Percentiles rank a stretch among this genome's conserved stretches.
Evolutionary conservation across 2,113 vertebrate genomes (phyloP).

Genomic region (Terrapene triunguis): DNA sequence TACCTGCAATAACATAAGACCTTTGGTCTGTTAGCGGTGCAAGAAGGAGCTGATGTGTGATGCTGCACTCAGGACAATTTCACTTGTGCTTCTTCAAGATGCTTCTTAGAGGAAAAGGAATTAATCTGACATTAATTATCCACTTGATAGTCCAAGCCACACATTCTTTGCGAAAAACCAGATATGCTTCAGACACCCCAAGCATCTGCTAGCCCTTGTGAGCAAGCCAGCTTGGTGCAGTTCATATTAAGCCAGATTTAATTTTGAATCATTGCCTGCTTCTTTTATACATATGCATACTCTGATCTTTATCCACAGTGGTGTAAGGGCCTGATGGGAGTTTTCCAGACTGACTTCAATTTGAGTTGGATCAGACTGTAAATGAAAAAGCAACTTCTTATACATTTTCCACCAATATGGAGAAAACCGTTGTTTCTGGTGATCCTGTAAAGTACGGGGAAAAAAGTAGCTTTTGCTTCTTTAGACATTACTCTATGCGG

Average conservation of each 20-base stretch:
- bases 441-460: neutral
- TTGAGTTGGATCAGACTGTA: neutral
- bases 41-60: neutral
- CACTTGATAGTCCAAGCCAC: constrained; percentile 35
- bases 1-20: neutral
- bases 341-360: neutral
- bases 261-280: neutral
- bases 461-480: too few relatives aligned
- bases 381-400: neutral
- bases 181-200: constrained; percentile 16
- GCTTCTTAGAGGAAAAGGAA: neutral
- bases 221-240: neutral
- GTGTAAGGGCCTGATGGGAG: neutral
- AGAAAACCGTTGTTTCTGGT: neutral
- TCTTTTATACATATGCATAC: neutral
- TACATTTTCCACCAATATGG: neutral
- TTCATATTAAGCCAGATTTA: neutral
- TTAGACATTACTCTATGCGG: neutral
- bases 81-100: neutral
- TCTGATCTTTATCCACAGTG: neutral
- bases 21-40: neutral
- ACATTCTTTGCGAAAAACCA: constrained; percentile 50
- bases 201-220: constrained; percentile 43
- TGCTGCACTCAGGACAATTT: neutral
- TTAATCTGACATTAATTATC: constrained; percentile 61